Evolutionary conservation across 2,888 invertebrate genomes (phyloP).

Genomic region (Dendrolimus pini): DNA sequence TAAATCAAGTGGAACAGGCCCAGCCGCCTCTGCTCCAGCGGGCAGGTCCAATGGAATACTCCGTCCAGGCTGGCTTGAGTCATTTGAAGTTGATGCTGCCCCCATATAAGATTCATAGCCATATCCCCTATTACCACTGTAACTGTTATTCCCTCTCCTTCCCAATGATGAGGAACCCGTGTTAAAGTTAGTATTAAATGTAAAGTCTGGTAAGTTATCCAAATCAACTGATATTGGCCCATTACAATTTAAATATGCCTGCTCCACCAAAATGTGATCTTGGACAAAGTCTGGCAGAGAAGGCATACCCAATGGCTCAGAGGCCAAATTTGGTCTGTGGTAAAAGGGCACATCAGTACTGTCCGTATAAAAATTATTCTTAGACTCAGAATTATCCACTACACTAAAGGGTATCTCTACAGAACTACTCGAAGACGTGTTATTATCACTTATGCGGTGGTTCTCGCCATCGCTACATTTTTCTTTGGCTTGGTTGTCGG

Average conservation of each 20-base stretch:
- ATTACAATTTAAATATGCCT: constrained; percentile 79
- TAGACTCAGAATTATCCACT: constrained; percentile 66
- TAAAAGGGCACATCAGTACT: constrained; percentile 55
- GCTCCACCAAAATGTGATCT: constrained; percentile 90
- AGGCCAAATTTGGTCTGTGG: constrained; percentile 60
- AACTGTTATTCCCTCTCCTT: constrained; percentile 50
- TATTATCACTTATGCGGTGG: constrained; percentile 47
- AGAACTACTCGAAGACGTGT: constrained; percentile 61
- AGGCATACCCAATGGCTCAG: constrained; percentile 74
- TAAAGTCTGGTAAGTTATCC: constrained; percentile 82
- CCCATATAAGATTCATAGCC: constrained; percentile 55
- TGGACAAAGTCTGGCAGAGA: constrained; percentile 92
- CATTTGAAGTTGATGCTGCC: constrained; percentile 44
- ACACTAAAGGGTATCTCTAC: constrained; percentile 68
- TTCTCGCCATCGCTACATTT: constrained; percentile 39
- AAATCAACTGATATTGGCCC: constrained; percentile 75
- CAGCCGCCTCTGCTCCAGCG: constrained; percentile 47
- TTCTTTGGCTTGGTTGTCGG: constrained; percentile 57
- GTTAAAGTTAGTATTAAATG: constrained; percentile 73
- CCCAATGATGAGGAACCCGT: constrained; percentile 53
- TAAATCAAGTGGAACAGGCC: constrained; percentile 48
- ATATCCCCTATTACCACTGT: constrained; percentile 48
- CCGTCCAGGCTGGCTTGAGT: constrained; percentile 35
- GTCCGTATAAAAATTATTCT: constrained; percentile 66
- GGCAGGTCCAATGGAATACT: constrained; percentile 58